Conservation (phyloP, 2,113 vertebrate genomes). For the Theristicus caerulescens region DNA sequence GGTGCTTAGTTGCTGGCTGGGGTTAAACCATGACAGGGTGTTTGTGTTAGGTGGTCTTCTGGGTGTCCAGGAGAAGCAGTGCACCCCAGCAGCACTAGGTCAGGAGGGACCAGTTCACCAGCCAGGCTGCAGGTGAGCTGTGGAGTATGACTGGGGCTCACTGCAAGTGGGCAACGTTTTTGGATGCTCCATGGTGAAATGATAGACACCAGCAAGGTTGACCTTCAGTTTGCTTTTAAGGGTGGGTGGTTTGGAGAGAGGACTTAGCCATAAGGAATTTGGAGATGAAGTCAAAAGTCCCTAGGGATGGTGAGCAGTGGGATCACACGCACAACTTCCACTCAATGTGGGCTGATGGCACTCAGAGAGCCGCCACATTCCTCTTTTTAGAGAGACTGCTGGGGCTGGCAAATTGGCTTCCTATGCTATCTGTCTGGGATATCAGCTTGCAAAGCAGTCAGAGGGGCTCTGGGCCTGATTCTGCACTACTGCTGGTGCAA, state of each 20-base stretch:
- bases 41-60: neutral
- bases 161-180: neutral
- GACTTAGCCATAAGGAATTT: neutral
- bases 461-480: neutral
- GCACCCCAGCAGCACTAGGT: neutral
- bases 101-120: neutral
- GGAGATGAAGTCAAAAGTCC: neutral
- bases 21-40: too few relatives aligned
- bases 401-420: neutral
- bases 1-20: too few relatives aligned
- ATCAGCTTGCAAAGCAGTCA: neutral
- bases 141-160: neutral
- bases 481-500: neutral
- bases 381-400: neutral
- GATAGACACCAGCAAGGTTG: neutral
- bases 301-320: neutral
- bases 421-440: neutral
- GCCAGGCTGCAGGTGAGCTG: neutral
- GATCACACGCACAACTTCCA: neutral
- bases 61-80: neutral
- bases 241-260: neutral
- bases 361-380: neutral
- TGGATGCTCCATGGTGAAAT: neutral
- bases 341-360: neutral
- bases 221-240: neutral